Base-by-base conservation (phyloP, 2,113 vertebrate genomes). In the Hippotragus niger region DNA sequence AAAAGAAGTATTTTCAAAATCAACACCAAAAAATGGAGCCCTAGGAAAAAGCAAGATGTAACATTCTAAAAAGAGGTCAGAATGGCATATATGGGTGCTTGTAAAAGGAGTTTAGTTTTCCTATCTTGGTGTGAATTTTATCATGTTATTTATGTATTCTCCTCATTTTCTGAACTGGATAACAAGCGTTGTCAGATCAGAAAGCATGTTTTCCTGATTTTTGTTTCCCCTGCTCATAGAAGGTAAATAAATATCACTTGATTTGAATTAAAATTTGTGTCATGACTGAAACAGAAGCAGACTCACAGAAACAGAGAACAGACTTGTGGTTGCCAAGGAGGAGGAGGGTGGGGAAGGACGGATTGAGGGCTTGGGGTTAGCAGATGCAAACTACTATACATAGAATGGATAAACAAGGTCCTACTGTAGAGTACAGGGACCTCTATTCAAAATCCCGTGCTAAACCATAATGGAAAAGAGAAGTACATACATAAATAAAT, bases 1-100 rank as follows among this genome's bases (percentile, higher is more conserved):
- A 90, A 71, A 82, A 91, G 81, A 74, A 80, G 57, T 55, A 5
- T 55, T 84, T 96, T 96, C 67, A 19, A 93, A 95, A 71, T 94
- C 36, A 88, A 21, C 31, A 19, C 14, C 76, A 71, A 80, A 85
- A 52, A 31, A 47, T 53, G 64, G 29, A 9, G 4, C 58, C 4
- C 27, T 53, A 57, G 47, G 29, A 52, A 88, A 86, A 88, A 87
- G 40, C 47, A 58, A 74, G 58, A 25, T 43, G 27, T 55, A n/a
- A 31, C n/a, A 33, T 76, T 94, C 81, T 52, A 64, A 91, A 87
- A 64, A 43, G 40, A 88, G 40, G 57, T 74, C 31, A 11, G 40
- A 2, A 11, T 86, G 67, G 31, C 45, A 3, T 36, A 11, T 40
- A 11, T 31, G 14, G 50, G 27, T 23, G 19, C 19, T 64, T 90